Percentiles rank a stretch among this genome's conserved stretches.
phyloP scores from a whole-genome alignment of 2,797 vertebrate species.

The Dendrocincla tyrannina region DNA sequence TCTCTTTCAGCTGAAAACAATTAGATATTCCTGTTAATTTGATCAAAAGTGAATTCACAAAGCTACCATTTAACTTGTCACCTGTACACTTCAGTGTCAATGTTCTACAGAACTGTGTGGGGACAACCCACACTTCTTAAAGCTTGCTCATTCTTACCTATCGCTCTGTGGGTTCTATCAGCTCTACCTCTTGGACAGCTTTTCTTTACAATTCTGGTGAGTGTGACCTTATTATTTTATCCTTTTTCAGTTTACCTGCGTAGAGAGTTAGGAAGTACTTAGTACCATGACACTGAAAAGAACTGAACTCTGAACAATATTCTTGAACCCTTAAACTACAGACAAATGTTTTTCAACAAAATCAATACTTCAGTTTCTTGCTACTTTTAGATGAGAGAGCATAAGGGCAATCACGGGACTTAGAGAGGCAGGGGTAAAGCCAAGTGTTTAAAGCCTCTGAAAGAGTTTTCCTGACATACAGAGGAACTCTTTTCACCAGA shows the following conservation, averaged over 20 bases:
- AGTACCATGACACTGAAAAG: background rate
- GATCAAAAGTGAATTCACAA: conserved; percentile 3
- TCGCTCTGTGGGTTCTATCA: background rate
- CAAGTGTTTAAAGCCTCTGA: background rate
- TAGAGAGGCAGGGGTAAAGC: background rate
- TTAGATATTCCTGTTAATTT: background rate
- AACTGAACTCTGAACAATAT: background rate
- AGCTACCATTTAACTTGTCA: conserved; percentile 27
- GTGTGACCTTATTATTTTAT: background rate
- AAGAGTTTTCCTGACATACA: background rate
- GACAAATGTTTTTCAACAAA: background rate
- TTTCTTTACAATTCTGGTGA: background rate
- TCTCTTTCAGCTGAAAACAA: background rate
- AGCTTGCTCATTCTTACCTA: background rate
- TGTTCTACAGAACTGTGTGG: background rate
- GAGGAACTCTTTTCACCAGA: background rate
- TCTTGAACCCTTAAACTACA: background rate
- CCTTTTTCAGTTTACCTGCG: background rate
- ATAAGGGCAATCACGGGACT: background rate
- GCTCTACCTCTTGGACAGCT: background rate
- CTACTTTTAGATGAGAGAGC: background rate
- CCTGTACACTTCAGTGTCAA: background rate
- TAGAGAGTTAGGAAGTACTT: background rate
- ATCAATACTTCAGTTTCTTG: background rate
- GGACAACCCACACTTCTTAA: background rate